Evolutionary conservation across 2,113 vertebrate genomes (phyloP), one percentile per base, ranked within the genome.

Genomic region (Chaetorhynchus papuensis): DNA sequence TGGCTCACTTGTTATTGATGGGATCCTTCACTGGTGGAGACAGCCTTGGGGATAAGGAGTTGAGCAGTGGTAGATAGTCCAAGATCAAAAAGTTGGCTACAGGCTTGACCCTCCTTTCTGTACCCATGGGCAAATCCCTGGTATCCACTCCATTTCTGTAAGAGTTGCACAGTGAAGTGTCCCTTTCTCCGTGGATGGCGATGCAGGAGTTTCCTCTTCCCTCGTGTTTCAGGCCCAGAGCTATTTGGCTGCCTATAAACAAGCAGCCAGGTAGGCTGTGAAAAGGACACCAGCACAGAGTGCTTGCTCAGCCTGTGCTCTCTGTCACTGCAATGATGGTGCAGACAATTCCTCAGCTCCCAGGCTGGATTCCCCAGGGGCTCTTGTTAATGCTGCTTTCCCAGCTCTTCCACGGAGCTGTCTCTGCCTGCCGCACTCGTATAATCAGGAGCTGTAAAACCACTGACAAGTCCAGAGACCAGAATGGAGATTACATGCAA

Each of bases 401-500:
- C 70, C 69, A 41, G 89, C 90, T 87, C 87, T 59, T 80, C 35
- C 83, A 21, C 83, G 5, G 68, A 74, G 75, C 89, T 85, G 39
- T 42, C 68, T 93, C 82, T 84, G 50, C 93, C 69, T 63, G 23
- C 84, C 20, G 72, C 50, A 33, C 82, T 95, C 9, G 0, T 49
- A 63, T 61, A 93, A 85, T 42, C 92, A 88, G 27, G 50, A 83
- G 87, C 20, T 84, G 61, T 95, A 94, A 94, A 97, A 56, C 53
- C 69, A 84, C 78, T 95, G 94, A 96, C 85, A 96, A 59, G 72
- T 83, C 89, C 74, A 41, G 28, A 76, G 87, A 54, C 65, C 85
- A 92, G 91, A 45, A 60, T 61, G 70, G 83, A 94, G 74, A 93
- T 95, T 93, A 95, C 77, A 87, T 50, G 85, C 85, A 89, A 94